Evolutionary conservation across 2,888 invertebrate genomes (phyloP), one percentile per base, ranked within the genome.

Genomic region (Euzophera pinguis): DNA sequence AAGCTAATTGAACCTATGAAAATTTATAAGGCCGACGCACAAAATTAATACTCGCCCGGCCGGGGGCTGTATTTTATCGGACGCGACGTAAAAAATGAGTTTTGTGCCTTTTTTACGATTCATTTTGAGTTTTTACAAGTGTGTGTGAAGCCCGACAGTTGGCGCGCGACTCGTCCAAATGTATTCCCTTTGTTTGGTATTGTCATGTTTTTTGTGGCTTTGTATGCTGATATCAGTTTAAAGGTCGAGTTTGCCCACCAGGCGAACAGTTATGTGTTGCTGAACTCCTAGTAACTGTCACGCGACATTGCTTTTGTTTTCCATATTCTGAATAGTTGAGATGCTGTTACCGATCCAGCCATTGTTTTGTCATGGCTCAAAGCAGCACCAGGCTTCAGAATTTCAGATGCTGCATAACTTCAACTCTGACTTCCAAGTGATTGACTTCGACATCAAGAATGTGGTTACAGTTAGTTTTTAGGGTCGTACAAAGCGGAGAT

Each of bases 1-100:
- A 84, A 87, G 77, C 78, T 90, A 90, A 90, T 90, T 87, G 89
- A 84, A 81, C 78, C 86, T 81, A 88, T 84, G 89, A 87, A 88
- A 87, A 87, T 89, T 73, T 87, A 89, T 88, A 84, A 86, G 84
- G 74, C 71, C 63, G 72, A 71, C 71, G 78, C 73, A 78, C 78
- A 75, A 76, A 85, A 88, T 88, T 89, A 88, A 88, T 88, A 84
- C 74, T 59, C 70, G 69, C 67, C 69, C 65, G 75, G 70, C 73
- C n/a, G 78, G 84, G 86, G 82, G 76, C 78, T 82, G 77, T 70
- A 75, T 78, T 82, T 80, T 78, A 79, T 77, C 74, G 76, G 74
- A 67, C 62, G 70, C 61, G 73, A 72, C 60, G 70, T 64, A 75
- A 78, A 83, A 74, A 76, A 63, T 73, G 68, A 67, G 67, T 67